Evolutionary conservation across 2,113 vertebrate species (phyloP), one percentile per base, ranked within the genome.

Genomic region (Litocranius walleri): DNA sequence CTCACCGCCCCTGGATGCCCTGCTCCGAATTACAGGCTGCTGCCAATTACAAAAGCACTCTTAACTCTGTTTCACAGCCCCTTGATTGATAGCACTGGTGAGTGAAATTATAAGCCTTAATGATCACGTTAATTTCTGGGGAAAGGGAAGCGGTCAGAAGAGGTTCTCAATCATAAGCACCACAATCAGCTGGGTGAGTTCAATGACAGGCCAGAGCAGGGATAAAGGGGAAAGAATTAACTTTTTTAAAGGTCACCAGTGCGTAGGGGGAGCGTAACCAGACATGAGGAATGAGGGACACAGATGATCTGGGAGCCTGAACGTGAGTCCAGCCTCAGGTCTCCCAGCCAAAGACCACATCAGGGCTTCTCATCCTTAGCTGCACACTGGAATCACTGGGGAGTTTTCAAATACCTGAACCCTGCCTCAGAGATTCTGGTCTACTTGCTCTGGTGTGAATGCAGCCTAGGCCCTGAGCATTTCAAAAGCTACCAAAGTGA

Each of bases 71-170:
- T 93, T 91, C 82, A 0, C 92, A 97, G 97, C 91, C 95, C 97
- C 96, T 98, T 98, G 98, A 98, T 98, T 98, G 98, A 98, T 98
- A 96, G 94, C 97, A 94, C 98, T 98, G 98, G 98, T 97, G 98
- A 98, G 98, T 97, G 97, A 97, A 98, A 98, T 98, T 98, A 98
- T 97, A 98, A 98, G 97, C 97, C 98, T 98, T 98, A 98, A 98
- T 98, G 98, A 98, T 98, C 95, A 97, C 95, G 80, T 98, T 98
- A 98, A 98, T 98, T 98, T 98, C 97, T 93, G 94, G 98, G 98
- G 98, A 97, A 97, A 98, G 95, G 95, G 97, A 98, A 97, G 91
- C 91, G 96, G 98, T 98, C 98, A 98, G 97, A 98, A 98, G 98
- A 98, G 97, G 96, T 93, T 93, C 98, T 98, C 98, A 98, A 98